Evolutionary conservation across 2,888 invertebrate species (phyloP).

Genomic region (Syritta pipiens): DNA sequence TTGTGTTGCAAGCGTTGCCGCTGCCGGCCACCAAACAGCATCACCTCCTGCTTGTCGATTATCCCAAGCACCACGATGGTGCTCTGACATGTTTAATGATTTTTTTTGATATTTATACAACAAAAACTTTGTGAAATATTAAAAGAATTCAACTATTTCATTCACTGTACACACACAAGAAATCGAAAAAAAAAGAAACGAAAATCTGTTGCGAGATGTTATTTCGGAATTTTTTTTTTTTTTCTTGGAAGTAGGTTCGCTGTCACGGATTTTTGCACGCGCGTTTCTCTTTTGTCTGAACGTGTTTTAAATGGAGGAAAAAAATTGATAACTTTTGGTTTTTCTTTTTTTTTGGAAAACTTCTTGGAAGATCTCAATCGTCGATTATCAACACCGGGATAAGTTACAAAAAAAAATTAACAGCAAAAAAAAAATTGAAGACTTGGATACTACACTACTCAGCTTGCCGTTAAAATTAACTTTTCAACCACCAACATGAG

Average conservation of each 20-base stretch:
- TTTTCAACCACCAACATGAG: constrained; percentile 57
- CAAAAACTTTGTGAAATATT: too few species aligned
- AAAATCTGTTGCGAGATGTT: not conserved
- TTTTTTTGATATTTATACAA: too few species aligned
- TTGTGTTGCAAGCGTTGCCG: constrained; percentile 80
- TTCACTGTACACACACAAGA: constrained; percentile 15
- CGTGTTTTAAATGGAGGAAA: constrained; percentile 7
- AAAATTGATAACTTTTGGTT: not conserved
- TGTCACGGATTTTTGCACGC: constrained; percentile 33
- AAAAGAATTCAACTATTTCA: not conserved
- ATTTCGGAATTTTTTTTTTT: not conserved
- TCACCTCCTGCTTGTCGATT: constrained; percentile 81
- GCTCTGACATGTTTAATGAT: constrained; percentile 82
- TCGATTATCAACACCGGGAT: constrained; percentile 52
- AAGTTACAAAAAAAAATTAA: constrained; percentile 33
- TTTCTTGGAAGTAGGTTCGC: constrained; percentile 12
- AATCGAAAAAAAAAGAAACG: too few species aligned
- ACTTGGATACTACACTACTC: constrained; percentile 35
- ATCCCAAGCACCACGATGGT: constrained; percentile 84
- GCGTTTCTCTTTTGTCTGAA: constrained; percentile 12
- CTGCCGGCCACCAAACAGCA: constrained; percentile 82
- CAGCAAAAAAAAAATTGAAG: constrained; percentile 33
- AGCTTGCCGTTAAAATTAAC: constrained; percentile 63
- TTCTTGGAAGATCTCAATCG: constrained; percentile 2
- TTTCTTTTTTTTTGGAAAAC: not conserved